Base-by-base conservation (phyloP, 2,113 vertebrate genomes). In the Hippopotamus amphibius region DNA sequence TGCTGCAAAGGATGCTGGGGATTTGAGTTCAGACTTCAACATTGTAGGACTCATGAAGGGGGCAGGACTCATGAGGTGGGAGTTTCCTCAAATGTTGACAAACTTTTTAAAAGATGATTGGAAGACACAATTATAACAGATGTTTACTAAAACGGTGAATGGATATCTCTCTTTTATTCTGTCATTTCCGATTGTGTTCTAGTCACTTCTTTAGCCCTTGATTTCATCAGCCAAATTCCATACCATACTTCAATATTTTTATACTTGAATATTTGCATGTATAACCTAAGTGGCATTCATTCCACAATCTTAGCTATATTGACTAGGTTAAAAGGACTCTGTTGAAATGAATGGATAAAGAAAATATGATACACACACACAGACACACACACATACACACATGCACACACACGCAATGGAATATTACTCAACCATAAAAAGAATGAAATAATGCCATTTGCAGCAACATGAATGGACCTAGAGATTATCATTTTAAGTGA, bases 171-270 rank as follows among this genome's bases (percentile, higher is more conserved):
- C 43, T 68, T 9, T 53, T 79, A 37, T 72, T 48, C n/a, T 68
- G 48, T 5, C 33, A 77, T 71, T 96, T 14, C 10, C 77, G 37
- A 88, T 82, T 91, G 69, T 76, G 48, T 77, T 83, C 28, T 6
- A 97, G 28, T 79, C 5, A 79, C 26, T 88, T 85, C 71, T 69
- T 88, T 37, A 89, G 19, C 37, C 63, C 48, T 50, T 59, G 6
- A 94, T 77, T 94, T 84, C 37, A 74, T 86, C 61, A 88, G 30
- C 43, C 81, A 79, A 9, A 92, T 82, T 37, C 43, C 33, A 83
- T 95, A n/a, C 26, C 83, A 12, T 43, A 50, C 66, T 83, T 71
- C 43, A 74, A 57, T 41, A 86, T 68, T 97, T 82, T 97, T 68
- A 41, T 68, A 74, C n/a, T 77, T 92, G 61, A 82, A 68, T 83